phyloP scores from a whole-genome alignment of 2,888 invertebrate genomes.

The Synergus gifuensis region DNA sequence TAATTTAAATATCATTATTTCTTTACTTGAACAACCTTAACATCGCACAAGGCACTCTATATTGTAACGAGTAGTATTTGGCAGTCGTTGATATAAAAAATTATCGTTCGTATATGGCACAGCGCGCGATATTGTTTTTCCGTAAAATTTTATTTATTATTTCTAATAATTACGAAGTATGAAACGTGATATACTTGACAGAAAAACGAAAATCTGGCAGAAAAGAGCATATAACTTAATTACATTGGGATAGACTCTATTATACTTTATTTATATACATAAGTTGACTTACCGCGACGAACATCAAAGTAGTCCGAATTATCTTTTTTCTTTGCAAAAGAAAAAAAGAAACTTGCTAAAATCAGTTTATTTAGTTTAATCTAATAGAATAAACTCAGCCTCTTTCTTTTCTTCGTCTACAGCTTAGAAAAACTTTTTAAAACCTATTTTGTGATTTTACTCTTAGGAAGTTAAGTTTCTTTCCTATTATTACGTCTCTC shows the following conservation, averaged over 20 bases:
- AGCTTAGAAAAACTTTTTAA: not conserved
- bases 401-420: not conserved
- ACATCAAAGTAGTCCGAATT: conserved; percentile 1
- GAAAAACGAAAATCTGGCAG: conserved; percentile 18
- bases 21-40: conserved; percentile 46
- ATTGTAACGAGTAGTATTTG: conserved; percentile 46
- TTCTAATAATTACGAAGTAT: conserved; percentile 36
- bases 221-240: conserved; percentile 54
- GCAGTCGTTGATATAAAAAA: conserved; percentile 45
- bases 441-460: not conserved
- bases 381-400: not conserved
- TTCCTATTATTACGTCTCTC: not conserved
- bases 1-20: conserved; percentile 43
- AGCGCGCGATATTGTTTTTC: conserved; percentile 41
- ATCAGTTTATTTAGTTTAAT: not conserved
- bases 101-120: conserved; percentile 48
- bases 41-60: conserved; percentile 45
- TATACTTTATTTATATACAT: conserved; percentile 57
- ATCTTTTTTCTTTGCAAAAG: not conserved
- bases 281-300: conserved; percentile 45
- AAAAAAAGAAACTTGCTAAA: conserved; percentile 12
- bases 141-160: conserved; percentile 33
- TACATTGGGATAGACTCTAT: conserved; percentile 46
- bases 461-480: not conserved
- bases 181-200: conserved; percentile 20